phyloP scores from a whole-genome alignment of 2,113 vertebrate genomes.

The Calidris pugnax region DNA sequence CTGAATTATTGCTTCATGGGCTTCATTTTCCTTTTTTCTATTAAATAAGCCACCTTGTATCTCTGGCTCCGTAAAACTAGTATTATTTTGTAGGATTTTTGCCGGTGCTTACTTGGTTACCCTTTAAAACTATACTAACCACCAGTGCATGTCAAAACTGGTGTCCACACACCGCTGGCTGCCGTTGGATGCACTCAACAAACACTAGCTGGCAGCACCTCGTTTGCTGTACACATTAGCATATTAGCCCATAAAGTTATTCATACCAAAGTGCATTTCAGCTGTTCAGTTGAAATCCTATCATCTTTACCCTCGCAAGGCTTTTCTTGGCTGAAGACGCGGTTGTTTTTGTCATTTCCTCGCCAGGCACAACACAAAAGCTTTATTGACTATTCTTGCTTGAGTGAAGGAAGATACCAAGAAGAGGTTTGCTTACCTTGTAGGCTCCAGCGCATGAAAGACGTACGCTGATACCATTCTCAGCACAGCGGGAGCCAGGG shows the following conservation, averaged over 20 bases:
- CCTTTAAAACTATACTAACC: background rate
- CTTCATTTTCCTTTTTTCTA: background rate
- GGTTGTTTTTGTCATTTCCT: background rate
- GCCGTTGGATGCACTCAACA: background rate
- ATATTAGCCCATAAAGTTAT: background rate
- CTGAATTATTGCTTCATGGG: background rate
- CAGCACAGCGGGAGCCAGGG: background rate
- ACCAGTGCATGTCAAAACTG: background rate
- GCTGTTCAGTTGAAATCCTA: slow-evolving; percentile 4
- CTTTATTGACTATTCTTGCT: slow-evolving; percentile 17
- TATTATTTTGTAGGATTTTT: background rate
- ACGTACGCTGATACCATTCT: background rate
- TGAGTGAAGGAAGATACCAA: slow-evolving; percentile 19
- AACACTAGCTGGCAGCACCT: slow-evolving; percentile 2
- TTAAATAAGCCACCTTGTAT: background rate
- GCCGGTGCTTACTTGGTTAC: background rate
- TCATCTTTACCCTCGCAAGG: slow-evolving; percentile 7
- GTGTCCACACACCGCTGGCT: background rate
- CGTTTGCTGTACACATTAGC: background rate
- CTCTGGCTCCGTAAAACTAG: background rate
- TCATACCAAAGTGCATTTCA: background rate
- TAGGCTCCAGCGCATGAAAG: background rate
- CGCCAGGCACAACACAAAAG: slow-evolving; percentile 1
- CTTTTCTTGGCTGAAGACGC: slow-evolving; percentile 22
- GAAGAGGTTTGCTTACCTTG: slow-evolving; percentile 9